phyloP scores from a whole-genome alignment of 1,140 invertebrate genomes.

The Bombus affinis region DNA sequence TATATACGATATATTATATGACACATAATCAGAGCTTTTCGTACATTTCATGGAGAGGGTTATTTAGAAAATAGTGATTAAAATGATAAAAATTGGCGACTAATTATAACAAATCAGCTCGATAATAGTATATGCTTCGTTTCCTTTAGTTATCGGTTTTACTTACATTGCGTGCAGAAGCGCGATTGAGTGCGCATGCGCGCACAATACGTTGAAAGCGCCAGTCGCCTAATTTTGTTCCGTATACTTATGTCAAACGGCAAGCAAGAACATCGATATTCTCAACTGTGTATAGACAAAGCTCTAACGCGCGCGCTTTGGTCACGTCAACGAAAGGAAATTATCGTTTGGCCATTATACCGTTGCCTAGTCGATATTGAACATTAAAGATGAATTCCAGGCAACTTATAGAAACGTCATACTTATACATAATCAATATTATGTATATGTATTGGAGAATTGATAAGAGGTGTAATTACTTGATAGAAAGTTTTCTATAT shows the following conservation, averaged over 20 bases:
- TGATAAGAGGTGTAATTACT: neutral
- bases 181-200: constrained; percentile 21
- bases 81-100: neutral
- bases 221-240: constrained; percentile 41
- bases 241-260: constrained; percentile 43
- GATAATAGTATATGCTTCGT: neutral
- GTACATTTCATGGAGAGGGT: neutral
- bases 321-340: neutral
- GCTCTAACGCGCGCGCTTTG: neutral
- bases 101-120: constrained; percentile 1
- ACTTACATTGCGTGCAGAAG: neutral
- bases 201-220: constrained; percentile 12
- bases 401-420: no score
- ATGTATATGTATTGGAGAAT: neutral
- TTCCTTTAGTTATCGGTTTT: neutral
- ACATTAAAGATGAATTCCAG: neutral
- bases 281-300: neutral
- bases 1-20: no score
- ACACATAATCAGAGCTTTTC: no score
- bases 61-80: constrained; percentile 10
- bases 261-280: constrained; percentile 28
- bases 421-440: neutral
- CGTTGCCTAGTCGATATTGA: neutral
- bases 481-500: no score
- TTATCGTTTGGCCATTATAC: neutral